These are phyloP conservation scores for Zaprionus camerounensis DNA, from an alignment of 1,140 invertebrate genomes.

Conservation along the genomic window DNA sequence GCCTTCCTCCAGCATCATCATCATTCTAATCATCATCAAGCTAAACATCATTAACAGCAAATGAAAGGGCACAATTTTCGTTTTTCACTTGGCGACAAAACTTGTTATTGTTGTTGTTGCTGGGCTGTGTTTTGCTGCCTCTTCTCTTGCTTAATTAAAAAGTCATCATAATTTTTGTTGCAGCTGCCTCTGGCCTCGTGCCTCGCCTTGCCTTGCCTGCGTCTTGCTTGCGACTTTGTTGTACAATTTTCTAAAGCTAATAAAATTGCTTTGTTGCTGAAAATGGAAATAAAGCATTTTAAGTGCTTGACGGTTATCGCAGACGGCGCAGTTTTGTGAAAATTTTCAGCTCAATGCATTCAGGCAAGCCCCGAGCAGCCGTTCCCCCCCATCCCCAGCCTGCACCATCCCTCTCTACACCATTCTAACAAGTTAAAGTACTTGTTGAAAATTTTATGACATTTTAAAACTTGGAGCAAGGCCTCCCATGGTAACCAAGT, in stretches of 20 bases:
- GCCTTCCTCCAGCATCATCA: conserved; percentile 20
- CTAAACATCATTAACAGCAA: conserved; percentile 19
- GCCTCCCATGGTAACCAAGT: conserved; percentile 30
- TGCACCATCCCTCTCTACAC: background rate
- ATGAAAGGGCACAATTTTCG: conserved; percentile 54
- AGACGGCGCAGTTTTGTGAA: conserved; percentile 69
- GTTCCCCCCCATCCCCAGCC: background rate
- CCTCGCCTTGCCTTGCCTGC: background rate
- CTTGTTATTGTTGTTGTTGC: conserved; percentile 27
- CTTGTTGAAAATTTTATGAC: conserved; percentile 82
- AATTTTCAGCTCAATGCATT: conserved; percentile 67
- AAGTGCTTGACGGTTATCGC: conserved; percentile 77
- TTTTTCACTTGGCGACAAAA: conserved; percentile 69
- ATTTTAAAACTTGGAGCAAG: conserved; percentile 69
- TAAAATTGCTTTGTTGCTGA: conserved; percentile 79
- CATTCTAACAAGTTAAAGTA: conserved; percentile 72
- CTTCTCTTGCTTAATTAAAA: conserved; percentile 73
- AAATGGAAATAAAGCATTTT: conserved; percentile 82
- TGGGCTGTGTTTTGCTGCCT: conserved; percentile 37
- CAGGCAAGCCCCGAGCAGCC: conserved; percentile 22
- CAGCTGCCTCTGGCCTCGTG: conserved; percentile 54
- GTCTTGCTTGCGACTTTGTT: conserved; percentile 62
- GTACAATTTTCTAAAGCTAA: conserved; percentile 80
- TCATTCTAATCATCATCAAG: conserved; percentile 39
- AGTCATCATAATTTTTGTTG: conserved; percentile 80